Evolutionary conservation across 2,888 invertebrate genomes (phyloP).

Genomic region (Elmis aenea): DNA sequence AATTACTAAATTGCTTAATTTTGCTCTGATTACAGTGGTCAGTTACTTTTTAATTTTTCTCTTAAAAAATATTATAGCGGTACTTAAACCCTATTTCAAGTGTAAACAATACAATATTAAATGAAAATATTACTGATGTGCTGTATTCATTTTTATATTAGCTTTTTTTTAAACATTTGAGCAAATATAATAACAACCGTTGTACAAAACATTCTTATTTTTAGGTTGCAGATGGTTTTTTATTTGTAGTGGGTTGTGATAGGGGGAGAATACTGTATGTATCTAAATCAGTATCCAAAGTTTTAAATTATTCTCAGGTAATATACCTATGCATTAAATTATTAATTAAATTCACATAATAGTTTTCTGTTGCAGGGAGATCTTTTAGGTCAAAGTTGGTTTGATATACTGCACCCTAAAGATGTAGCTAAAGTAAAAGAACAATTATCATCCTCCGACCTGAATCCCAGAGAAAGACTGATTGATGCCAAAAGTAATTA

Average conservation of each 20-base stretch:
- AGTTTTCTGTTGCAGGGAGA: constrained; percentile 58
- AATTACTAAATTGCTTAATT: too few relatives aligned
- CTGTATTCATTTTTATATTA: too few relatives aligned
- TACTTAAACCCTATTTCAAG: too few relatives aligned
- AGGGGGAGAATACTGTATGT: constrained; percentile 85
- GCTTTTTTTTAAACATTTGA: not conserved
- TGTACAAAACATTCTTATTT: too few relatives aligned
- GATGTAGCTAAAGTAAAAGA: constrained; percentile 94
- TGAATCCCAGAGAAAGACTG: constrained; percentile 80
- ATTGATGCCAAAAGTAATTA: constrained; percentile 88
- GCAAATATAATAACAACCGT: constrained; percentile 7
- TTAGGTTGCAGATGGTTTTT: constrained; percentile 82
- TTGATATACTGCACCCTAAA: constrained; percentile 91
- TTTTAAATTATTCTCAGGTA: constrained; percentile 80
- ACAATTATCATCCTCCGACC: constrained; percentile 85
- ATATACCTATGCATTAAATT: constrained; percentile 19
- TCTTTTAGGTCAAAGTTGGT: constrained; percentile 85
- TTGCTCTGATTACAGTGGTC: too few relatives aligned
- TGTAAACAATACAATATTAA: too few relatives aligned
- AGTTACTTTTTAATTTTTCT: too few relatives aligned
- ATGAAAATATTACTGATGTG: too few relatives aligned
- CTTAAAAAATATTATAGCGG: too few relatives aligned
- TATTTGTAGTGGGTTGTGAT: constrained; percentile 91
- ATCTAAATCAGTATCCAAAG: constrained; percentile 78
- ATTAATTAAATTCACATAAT: constrained; percentile 3